Evolutionary conservation across 2,113 vertebrate species (phyloP), one percentile per base, ranked within the genome.

Genomic region (Neolamprologus sp.): DNA sequence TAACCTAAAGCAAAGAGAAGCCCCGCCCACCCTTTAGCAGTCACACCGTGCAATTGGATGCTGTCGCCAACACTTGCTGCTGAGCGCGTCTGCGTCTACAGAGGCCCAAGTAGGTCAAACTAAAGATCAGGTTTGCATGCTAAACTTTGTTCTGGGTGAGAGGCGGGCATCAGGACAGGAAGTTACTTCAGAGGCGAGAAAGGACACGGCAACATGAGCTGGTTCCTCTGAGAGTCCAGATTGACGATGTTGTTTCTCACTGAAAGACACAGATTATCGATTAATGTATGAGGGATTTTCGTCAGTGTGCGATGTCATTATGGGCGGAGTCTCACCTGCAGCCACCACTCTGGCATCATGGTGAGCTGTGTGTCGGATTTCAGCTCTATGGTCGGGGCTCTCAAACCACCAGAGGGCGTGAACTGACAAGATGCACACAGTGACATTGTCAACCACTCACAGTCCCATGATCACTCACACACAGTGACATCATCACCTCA

Each of bases 341-440:
- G 97, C 97, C 7, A 98, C 98, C 0, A 98, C 97, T 85, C 97
- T 95, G 83, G 97, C 95, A 2, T 99, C 98, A 60, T 96, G 96
- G 33, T 98, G 98, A 73, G 98, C 95, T 40, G 14, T 87, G 71
- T 97, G 98, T 65, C 98, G 97, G 57, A 96, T 81, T 0, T 96
- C 95, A 75, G 97, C 98, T 3, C 97, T 97, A 2, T 94, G 94
- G 30, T 99, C 98, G 2, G 97, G 84, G 30, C 86, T 97, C 94
- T 98, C 93, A 0, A 97, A 97, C 98, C 98, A 99, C 97, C 98
- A 98, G 2, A 99, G 95, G 42, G 96, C 96, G 0, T 98, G 97
- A 53, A 98, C 99, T 99, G 91, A 17, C 0, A 1, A 7, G 35
- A 85, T 16, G 57, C 35, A 45, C 23, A 40, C 47, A 71, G 28